phyloP scores from a whole-genome alignment of 2,888 invertebrate genomes.

The Scaptomyza cyrtandrae region DNA sequence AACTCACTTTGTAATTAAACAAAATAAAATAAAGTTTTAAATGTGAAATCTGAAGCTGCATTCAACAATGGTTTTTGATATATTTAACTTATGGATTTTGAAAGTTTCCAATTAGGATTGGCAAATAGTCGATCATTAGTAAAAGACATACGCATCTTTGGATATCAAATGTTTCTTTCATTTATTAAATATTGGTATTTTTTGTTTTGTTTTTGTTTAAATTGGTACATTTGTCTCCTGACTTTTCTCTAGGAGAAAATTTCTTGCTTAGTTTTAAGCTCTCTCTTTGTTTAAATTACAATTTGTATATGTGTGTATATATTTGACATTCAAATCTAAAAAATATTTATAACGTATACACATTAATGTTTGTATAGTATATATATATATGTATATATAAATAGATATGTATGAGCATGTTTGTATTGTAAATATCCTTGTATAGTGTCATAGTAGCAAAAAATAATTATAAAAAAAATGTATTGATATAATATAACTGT shows the following conservation, averaged over 20 bases:
- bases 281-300: slow-evolving; percentile 55
- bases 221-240: slow-evolving; percentile 65
- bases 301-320: slow-evolving; percentile 39
- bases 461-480: slow-evolving; percentile 37
- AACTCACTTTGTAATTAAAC: slow-evolving; percentile 48
- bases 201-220: slow-evolving; percentile 8
- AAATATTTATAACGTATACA: slow-evolving; percentile 39
- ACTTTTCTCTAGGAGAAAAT: slow-evolving; percentile 64
- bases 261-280: slow-evolving; percentile 53
- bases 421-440: slow-evolving; percentile 49
- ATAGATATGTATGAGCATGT: slow-evolving; percentile 50
- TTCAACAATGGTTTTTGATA: background rate
- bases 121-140: no score
- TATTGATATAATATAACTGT: slow-evolving; percentile 11
- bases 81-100: no score
- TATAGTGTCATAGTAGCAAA: slow-evolving; percentile 61
- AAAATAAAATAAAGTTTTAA: slow-evolving; percentile 55
- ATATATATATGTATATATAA: slow-evolving; percentile 27
- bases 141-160: background rate
- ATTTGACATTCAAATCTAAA: slow-evolving; percentile 53
- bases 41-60: slow-evolving; percentile 26
- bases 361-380: background rate
- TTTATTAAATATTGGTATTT: slow-evolving; percentile 57
- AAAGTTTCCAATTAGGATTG: no score
- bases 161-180: slow-evolving; percentile 33